Percentiles rank a stretch among this genome's conserved stretches.
phyloP scores from a whole-genome alignment of 1,140 invertebrate species.

The Rhagoletis zephyria region DNA sequence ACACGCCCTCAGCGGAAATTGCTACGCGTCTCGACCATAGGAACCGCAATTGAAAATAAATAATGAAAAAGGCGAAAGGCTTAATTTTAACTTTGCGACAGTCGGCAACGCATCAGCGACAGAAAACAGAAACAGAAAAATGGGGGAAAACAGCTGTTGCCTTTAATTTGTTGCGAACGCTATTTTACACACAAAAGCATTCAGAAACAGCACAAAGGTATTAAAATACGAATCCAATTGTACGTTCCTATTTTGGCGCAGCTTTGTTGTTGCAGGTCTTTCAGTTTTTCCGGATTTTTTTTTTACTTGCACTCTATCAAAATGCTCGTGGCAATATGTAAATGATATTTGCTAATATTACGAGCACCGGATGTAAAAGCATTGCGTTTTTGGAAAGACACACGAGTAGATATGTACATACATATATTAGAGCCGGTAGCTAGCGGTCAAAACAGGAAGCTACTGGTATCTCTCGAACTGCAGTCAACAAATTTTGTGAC shows the following conservation, averaged over 20 bases:
- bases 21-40: not conserved
- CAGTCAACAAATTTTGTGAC: slow-evolving; percentile 18
- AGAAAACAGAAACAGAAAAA: not conserved
- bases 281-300: too few species aligned
- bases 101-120: not conserved
- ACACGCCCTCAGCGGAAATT: slow-evolving; percentile 49
- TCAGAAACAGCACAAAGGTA: not conserved
- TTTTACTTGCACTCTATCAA: too few species aligned
- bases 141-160: slow-evolving; percentile 17
- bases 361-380: slow-evolving; percentile 6
- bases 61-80: not conserved
- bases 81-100: slow-evolving; percentile 27
- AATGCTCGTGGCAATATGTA: not conserved
- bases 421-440: not conserved
- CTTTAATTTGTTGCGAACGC: not conserved
- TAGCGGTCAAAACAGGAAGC: not conserved
- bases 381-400: not conserved
- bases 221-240: too few species aligned
- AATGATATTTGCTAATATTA: slow-evolving; percentile 5
- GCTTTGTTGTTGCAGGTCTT: too few species aligned
- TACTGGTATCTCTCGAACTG: too few species aligned
- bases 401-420: not conserved
- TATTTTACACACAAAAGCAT: not conserved
- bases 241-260: too few species aligned
- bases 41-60: not conserved